Evolutionary conservation across 2,113 vertebrate species (phyloP).

Genomic region (Rostratula benghalensis): DNA sequence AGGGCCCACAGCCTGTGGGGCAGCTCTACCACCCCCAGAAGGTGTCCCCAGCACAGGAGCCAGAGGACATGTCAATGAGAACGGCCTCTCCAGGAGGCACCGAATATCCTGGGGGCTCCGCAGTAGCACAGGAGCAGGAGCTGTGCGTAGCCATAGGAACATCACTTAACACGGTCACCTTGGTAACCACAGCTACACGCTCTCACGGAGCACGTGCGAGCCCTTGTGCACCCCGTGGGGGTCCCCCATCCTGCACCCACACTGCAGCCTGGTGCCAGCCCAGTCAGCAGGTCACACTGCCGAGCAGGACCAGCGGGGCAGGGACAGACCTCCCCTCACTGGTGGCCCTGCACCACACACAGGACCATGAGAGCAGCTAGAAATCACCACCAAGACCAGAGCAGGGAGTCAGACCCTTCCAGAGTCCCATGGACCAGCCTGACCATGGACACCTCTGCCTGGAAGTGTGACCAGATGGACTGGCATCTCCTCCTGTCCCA

Average conservation of each 20-base stretch:
- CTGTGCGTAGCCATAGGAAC: conserved; percentile 50
- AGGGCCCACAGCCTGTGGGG: rapidly evolving
- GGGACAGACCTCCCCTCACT: not conserved
- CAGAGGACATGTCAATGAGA: not conserved
- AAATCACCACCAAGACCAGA: not conserved
- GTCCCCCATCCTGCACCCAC: not conserved
- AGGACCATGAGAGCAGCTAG: rapidly evolving
- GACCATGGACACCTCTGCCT: not conserved
- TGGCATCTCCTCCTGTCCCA: not conserved
- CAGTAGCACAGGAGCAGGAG: not conserved
- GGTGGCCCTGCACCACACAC: not conserved
- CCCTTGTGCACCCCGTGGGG: not conserved
- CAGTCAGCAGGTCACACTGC: not conserved
- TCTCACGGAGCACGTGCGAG: not conserved
- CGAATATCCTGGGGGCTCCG: not conserved
- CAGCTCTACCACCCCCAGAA: not conserved
- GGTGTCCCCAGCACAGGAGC: not conserved
- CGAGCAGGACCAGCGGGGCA: rapidly evolving
- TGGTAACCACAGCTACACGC: conserved; percentile 9
- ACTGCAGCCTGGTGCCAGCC: not conserved
- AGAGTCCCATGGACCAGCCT: not conserved
- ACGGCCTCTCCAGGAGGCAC: not conserved
- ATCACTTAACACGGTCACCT: not conserved
- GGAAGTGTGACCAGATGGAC: not conserved
- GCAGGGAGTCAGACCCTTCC: not conserved